Percentiles rank a stretch among this genome's conserved stretches.
Conservation (phyloP, 2,888 invertebrate genomes). For the Phragmatobia fuliginosa region DNA sequence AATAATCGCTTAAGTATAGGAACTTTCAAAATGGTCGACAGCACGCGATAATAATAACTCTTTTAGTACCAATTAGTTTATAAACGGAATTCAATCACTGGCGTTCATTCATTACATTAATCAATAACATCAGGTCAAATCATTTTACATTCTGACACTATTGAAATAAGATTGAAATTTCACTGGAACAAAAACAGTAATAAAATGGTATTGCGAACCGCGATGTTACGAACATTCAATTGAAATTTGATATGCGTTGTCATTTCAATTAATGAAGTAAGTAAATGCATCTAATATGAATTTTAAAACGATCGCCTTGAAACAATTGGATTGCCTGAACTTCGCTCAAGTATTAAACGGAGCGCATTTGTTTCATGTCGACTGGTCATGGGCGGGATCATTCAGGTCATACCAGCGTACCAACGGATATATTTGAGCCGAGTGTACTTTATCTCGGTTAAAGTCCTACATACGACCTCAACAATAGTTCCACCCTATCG, state of each 20-base stretch:
- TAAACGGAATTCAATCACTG: conserved; percentile 53
- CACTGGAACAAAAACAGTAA: conserved; percentile 38
- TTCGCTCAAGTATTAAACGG: too few relatives aligned
- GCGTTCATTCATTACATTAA: conserved; percentile 50
- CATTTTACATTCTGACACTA: not conserved
- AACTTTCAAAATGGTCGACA: conserved; percentile 14
- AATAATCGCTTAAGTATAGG: not conserved
- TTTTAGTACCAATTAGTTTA: conserved; percentile 66
- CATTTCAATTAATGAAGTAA: conserved; percentile 51
- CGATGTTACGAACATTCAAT: conserved; percentile 63
- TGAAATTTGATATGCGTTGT: conserved; percentile 63
- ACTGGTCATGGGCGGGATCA: too few relatives aligned
- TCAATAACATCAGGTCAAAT: conserved; percentile 6
- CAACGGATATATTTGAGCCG: not conserved
- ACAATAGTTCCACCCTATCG: not conserved
- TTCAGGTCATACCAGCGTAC: too few relatives aligned
- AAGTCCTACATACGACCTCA: not conserved
- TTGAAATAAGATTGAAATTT: conserved; percentile 1
- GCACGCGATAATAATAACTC: conserved; percentile 48
- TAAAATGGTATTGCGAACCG: conserved; percentile 72
- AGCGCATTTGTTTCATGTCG: too few relatives aligned
- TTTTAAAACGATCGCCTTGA: not conserved
- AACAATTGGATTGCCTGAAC: not conserved
- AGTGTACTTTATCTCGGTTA: not conserved
- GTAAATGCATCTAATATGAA: conserved; percentile 29